Evolutionary conservation across 1,140 invertebrate species (phyloP).

Genomic region (Belonocnema kinseyi): DNA sequence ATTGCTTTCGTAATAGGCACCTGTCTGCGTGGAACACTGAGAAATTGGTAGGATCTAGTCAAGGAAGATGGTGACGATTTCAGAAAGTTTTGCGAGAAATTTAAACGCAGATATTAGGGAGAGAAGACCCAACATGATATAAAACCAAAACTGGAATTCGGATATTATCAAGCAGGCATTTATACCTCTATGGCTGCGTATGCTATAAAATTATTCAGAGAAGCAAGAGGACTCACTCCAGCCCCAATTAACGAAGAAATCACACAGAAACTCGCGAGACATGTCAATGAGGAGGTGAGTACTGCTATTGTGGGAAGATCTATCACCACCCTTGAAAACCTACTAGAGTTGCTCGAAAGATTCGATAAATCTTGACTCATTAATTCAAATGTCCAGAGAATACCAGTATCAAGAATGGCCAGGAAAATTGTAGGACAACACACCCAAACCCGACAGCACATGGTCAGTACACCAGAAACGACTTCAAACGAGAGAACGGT

Average conservation of each 20-base stretch:
- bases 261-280: background rate
- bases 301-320: background rate
- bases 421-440: background rate
- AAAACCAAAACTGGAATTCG: constrained; percentile 36
- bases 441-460: background rate
- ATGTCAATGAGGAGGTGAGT: constrained; percentile 21
- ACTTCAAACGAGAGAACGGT: too few species aligned
- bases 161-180: background rate
- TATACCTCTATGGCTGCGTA: background rate
- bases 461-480: too few species aligned
- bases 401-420: too few species aligned
- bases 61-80: background rate
- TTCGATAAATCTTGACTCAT: constrained; percentile 1
- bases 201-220: background rate
- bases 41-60: constrained; percentile 32
- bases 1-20: background rate
- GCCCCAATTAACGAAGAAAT: constrained; percentile 17
- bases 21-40: constrained; percentile 2
- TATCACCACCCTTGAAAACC: background rate
- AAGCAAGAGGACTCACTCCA: constrained; percentile 23
- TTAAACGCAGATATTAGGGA: constrained; percentile 30
- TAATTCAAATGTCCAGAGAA: background rate
- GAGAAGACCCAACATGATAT: constrained; percentile 34
- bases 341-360: background rate
- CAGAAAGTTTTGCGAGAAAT: constrained; percentile 7